Conservation (phyloP, 1,140 invertebrate species). For the Ceratoteleas bidentatus region DNA sequence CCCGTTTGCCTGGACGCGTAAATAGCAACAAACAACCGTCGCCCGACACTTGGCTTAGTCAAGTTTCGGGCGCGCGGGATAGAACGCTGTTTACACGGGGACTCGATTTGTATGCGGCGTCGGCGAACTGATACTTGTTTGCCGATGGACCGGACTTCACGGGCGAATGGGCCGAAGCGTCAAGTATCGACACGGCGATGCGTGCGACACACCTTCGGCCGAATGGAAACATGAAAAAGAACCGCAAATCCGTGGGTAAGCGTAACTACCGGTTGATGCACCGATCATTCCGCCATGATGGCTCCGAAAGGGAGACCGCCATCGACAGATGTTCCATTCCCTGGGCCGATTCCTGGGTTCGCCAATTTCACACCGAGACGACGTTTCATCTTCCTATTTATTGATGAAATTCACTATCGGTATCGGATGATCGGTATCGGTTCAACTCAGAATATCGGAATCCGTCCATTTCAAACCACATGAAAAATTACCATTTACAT, state of each 20-base stretch:
- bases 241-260: slow-evolving; percentile 80
- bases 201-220: slow-evolving; percentile 21
- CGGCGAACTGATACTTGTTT: slow-evolving; percentile 39
- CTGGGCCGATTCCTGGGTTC: slow-evolving; percentile 27
- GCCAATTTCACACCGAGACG: slow-evolving; percentile 31
- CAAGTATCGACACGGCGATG: slow-evolving; percentile 41
- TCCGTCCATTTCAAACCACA: no score
- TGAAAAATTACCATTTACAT: no score
- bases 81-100: slow-evolving; percentile 45
- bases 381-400: no score
- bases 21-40: slow-evolving; percentile 50
- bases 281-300: slow-evolving; percentile 81
- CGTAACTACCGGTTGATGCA: slow-evolving; percentile 79
- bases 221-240: slow-evolving; percentile 74
- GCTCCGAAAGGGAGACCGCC: slow-evolving; percentile 75
- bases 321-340: slow-evolving; percentile 79
- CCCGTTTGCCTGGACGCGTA: slow-evolving; percentile 26
- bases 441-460: no score
- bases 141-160: slow-evolving; percentile 42
- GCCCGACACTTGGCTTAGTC: slow-evolving; percentile 55
- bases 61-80: slow-evolving; percentile 46
- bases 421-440: no score
- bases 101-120: slow-evolving; percentile 50
- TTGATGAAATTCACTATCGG: slow-evolving; percentile 18
- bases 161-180: slow-evolving; percentile 30